Percentiles rank a stretch among this genome's conserved stretches.
Evolutionary conservation across 2,797 vertebrate genomes (phyloP).

Genomic region (Eremophila alpestris): DNA sequence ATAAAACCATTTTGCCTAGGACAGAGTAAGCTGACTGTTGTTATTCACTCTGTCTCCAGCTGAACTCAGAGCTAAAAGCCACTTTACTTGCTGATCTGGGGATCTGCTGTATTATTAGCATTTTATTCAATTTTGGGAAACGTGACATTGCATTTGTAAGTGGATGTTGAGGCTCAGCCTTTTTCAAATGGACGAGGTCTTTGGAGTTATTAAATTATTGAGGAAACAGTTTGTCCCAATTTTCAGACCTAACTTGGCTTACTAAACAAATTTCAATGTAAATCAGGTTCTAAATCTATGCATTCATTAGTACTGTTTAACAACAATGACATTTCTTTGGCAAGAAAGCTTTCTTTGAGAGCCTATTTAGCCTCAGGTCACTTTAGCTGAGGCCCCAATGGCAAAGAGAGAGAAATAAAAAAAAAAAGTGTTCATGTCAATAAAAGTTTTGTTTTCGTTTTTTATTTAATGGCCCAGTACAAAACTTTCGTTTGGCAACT

Average conservation of each 20-base stretch:
- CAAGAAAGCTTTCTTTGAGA: conserved; percentile 60
- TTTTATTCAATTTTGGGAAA: conserved; percentile 74
- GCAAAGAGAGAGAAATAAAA: background rate
- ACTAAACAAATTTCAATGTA: conserved; percentile 75
- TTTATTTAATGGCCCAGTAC: background rate
- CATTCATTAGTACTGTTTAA: conserved; percentile 70
- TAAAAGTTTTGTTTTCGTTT: conserved; percentile 48
- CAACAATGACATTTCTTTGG: conserved; percentile 67
- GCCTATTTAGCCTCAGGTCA: conserved; percentile 55
- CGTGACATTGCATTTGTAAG: conserved; percentile 74
- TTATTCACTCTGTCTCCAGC: conserved; percentile 66
- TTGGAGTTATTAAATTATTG: conserved; percentile 72
- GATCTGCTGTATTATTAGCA: conserved; percentile 69
- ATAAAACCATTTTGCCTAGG: conserved; percentile 71
- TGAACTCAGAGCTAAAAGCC: conserved; percentile 73
- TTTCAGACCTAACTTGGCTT: conserved; percentile 64
- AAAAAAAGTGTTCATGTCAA: background rate
- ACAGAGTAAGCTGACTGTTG: conserved; percentile 53
- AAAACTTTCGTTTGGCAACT: conserved; percentile 20
- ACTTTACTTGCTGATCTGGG: conserved; percentile 71
- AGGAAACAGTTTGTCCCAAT: conserved; percentile 70
- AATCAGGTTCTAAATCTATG: conserved; percentile 70
- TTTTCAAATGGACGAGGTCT: conserved; percentile 66
- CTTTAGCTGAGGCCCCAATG: conserved; percentile 34
- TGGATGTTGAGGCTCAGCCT: conserved; percentile 59